phyloP scores from a whole-genome alignment of 2,113 vertebrate species.

The Cairina moschata region DNA sequence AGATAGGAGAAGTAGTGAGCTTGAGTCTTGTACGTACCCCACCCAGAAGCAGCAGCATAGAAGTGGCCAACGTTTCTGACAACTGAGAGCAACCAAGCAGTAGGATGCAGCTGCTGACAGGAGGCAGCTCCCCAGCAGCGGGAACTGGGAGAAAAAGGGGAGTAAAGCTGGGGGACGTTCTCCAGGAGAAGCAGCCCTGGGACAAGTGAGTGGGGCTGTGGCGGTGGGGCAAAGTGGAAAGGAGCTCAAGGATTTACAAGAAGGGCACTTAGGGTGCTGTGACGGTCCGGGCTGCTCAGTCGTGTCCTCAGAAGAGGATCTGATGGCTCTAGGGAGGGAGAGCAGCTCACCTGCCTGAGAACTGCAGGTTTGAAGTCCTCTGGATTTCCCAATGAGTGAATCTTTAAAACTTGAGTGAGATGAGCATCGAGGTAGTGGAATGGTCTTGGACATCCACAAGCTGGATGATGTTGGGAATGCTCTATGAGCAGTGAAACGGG shows the following conservation, averaged over 20 bases:
- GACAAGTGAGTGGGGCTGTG: background rate
- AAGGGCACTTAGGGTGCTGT: accelerated
- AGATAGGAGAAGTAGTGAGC: background rate
- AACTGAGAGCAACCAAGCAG: accelerated
- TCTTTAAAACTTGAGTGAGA: background rate
- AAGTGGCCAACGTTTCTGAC: background rate
- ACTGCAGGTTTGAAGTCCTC: too few relatives aligned
- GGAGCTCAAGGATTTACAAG: background rate
- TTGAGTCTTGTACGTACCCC: background rate
- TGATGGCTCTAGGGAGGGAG: accelerated
- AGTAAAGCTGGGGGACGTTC: accelerated
- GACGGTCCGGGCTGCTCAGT: background rate
- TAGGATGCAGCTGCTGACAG: background rate
- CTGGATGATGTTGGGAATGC: background rate
- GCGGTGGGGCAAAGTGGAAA: background rate
- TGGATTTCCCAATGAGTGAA: accelerated
- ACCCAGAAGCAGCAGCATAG: background rate
- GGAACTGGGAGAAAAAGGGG: background rate
- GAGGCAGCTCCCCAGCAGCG: background rate
- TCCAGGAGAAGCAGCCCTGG: background rate
- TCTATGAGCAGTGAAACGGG: accelerated
- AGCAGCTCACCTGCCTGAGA: accelerated
- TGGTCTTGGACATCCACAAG: too few relatives aligned
- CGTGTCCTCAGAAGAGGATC: background rate
- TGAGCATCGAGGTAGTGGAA: background rate